Percentiles rank a stretch among this genome's conserved stretches.
These are phyloP conservation scores for Andrena flavipes DNA, from an alignment of 2,888 invertebrate species.

Conservation along the genomic window DNA sequence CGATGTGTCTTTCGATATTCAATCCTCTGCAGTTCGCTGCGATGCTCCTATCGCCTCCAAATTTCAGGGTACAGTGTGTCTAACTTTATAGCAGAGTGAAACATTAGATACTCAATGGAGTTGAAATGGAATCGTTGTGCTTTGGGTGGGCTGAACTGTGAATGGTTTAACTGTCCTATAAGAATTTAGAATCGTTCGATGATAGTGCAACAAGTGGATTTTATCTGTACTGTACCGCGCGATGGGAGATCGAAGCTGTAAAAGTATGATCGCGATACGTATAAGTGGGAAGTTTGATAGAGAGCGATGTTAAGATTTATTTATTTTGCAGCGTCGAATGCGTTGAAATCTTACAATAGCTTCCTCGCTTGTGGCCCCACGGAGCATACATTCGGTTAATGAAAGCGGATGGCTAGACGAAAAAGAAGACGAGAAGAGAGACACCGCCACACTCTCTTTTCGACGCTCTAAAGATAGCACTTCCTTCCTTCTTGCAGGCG, in stretches of 20 bases:
- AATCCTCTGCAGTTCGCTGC: not conserved
- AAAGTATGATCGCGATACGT: not conserved
- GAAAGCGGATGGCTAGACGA: slow-evolving; percentile 65
- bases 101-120: too few species aligned
- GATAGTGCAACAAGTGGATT: too few species aligned
- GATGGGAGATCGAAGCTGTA: too few species aligned
- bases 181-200: too few species aligned
- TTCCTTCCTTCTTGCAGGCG: slow-evolving; percentile 78
- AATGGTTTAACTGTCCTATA: too few species aligned
- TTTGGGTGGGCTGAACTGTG: too few species aligned
- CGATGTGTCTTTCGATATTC: not conserved
- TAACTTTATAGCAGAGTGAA: too few species aligned
- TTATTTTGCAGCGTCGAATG: slow-evolving; percentile 21
- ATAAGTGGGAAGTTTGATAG: not conserved
- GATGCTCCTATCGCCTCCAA: not conserved
- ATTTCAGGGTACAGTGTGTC: too few species aligned
- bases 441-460: slow-evolving; percentile 62
- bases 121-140: too few species aligned
- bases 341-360: slow-evolving; percentile 38
- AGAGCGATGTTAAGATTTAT: slow-evolving; percentile 26
- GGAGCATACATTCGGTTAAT: slow-evolving; percentile 50
- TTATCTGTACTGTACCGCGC: too few species aligned
- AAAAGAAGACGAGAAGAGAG: slow-evolving; percentile 68
- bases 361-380: slow-evolving; percentile 18
- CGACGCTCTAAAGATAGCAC: slow-evolving; percentile 81